Base-by-base conservation (phyloP, 2,797 vertebrate genomes). In the Eulemur rubriventer region DNA sequence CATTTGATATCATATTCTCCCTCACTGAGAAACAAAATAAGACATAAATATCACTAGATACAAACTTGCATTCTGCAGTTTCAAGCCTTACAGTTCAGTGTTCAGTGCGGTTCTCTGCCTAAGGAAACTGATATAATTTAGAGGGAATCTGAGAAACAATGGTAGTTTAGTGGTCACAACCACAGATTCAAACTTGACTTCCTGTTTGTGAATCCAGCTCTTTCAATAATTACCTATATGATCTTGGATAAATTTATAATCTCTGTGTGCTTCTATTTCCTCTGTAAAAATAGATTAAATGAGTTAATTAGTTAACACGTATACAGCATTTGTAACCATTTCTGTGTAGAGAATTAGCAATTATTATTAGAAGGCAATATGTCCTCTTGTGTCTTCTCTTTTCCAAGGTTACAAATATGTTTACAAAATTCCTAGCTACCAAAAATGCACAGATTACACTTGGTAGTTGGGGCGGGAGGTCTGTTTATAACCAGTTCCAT, bases 1-100 rank as follows among this genome's bases (percentile, higher is more conserved):
- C 65, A 95, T 89, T 89, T 94, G 83, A 84, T 84, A 93, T 70
- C 63, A 82, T 63, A 88, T 83, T 96, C 43, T 83, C 87, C 55
- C 78, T 61, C 30, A 35, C 26, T 84, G 69, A 92, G 59, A 94
- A 93, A 80, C 50, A 91, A 94, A 97, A 89, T 88, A 84, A 96
- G 57, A 95, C 26, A 72, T 80, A 95, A 96, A 93, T 89, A 89
- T 89, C n/a, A 26, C 35, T 65, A 96, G 33, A 61, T 69, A 94
- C 57, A 78, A 78, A 80, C 35, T 69, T 76, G 14, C 16, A 63
- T 78, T 93, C 79, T 73, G 4, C 50, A 13, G 48, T 79, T 78
- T 91, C 48, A 48, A 0, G 50, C 50, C 50, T 73, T 57, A 33
- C 38, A 92, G 4, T 75, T 88, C 38, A 85, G n/a, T 70, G 22